Conservation (phyloP, 2,888 invertebrate species). For the Orchestes rusci region DNA sequence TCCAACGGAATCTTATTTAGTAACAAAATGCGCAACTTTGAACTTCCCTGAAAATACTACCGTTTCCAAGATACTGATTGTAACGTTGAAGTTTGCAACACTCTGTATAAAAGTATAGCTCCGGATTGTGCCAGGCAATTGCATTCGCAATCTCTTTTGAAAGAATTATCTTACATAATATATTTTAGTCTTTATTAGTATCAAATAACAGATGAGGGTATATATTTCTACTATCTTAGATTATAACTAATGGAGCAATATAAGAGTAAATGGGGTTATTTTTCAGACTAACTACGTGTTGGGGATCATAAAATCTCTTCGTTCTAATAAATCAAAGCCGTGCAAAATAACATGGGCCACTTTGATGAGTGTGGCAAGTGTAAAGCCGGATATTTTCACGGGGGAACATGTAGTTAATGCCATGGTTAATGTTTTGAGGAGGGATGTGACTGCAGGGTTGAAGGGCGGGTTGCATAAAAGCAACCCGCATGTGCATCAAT, state of each 20-base stretch:
- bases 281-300: slow-evolving; percentile 67
- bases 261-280: background rate
- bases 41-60: too few species aligned
- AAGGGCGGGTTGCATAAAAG: slow-evolving; percentile 59
- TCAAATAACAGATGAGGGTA: too few species aligned
- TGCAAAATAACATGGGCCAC: slow-evolving; percentile 71
- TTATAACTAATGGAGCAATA: background rate
- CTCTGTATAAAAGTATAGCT: too few species aligned
- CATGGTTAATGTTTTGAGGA: slow-evolving; percentile 71
- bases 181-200: too few species aligned
- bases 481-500: slow-evolving; percentile 70
- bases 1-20: too few species aligned
- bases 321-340: slow-evolving; percentile 73
- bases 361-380: slow-evolving; percentile 72
- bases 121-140: too few species aligned
- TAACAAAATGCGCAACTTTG: too few species aligned
- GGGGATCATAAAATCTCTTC: slow-evolving; percentile 76
- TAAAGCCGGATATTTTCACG: slow-evolving; percentile 67
- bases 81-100: too few species aligned
- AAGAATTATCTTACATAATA: too few species aligned
- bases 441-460: slow-evolving; percentile 65
- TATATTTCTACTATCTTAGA: background rate
- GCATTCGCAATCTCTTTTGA: too few species aligned
- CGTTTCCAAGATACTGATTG: too few species aligned
- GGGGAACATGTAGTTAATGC: slow-evolving; percentile 71